These are phyloP conservation scores for Chelonus formosanus DNA, from an alignment of 2,888 invertebrate genomes.

Conservation along the genomic window DNA sequence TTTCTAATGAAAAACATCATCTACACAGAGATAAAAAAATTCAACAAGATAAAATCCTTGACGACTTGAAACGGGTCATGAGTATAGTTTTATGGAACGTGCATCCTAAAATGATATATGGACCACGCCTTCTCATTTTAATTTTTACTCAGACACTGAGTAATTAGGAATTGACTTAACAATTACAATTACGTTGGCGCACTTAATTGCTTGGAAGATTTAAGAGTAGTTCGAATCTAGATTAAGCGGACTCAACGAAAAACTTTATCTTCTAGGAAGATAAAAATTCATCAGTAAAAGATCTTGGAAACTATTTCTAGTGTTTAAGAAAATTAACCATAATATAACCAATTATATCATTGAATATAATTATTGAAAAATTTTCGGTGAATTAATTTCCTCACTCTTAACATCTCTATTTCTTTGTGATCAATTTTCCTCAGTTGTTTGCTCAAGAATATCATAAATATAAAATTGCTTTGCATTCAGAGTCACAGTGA, in stretches of 20 bases:
- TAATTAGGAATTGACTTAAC: constrained; percentile 49
- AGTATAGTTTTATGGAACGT: constrained; percentile 21
- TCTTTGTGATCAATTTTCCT: too few species aligned
- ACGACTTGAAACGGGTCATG: constrained; percentile 6
- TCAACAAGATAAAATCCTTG: neutral
- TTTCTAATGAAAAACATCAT: neutral
- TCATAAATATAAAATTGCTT: too few species aligned
- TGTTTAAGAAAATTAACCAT: constrained; percentile 1
- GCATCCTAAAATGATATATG: constrained; percentile 43
- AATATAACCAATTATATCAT: too few species aligned
- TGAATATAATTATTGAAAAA: too few species aligned
- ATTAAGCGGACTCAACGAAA: constrained; percentile 35
- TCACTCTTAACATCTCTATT: too few species aligned
- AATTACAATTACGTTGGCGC: constrained; percentile 47
- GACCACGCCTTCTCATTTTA: constrained; percentile 49
- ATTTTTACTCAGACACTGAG: constrained; percentile 39
- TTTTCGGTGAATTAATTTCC: too few species aligned
- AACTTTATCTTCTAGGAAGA: neutral
- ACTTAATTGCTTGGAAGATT: constrained; percentile 49
- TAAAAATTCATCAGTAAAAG: too few species aligned
- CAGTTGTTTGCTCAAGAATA: too few species aligned
- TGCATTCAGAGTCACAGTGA: too few species aligned
- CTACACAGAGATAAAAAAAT: neutral
- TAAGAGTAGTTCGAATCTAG: constrained; percentile 45
- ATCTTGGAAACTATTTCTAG: too few species aligned